Evolutionary conservation across 1,140 invertebrate species (phyloP), one percentile per base, ranked within the genome.

Genomic region (Zaprionus camerounensis): DNA sequence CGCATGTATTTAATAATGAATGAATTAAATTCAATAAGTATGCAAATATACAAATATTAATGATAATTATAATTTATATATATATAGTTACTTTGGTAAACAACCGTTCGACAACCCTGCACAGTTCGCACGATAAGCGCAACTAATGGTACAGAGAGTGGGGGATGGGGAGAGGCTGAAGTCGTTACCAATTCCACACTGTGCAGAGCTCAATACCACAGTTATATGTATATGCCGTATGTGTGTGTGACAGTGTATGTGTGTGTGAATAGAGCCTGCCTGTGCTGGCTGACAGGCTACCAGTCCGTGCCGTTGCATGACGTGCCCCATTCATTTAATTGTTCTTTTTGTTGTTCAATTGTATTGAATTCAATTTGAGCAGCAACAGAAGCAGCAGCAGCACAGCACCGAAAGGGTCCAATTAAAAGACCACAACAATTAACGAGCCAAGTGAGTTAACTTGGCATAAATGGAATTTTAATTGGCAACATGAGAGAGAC

Each of bases 381-480:
- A 72, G 78, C 41, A 44, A 7, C 26, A 28, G 26, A n/a, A n/a
- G n/a, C 26, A 28, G 26, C 41, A 44, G 41, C 41, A 46, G 41
- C 36, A 38, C 41, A 46, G 41, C 78, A 76, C 41, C 56, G 73
- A 90, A 92, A 87, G 91, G 91, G 85, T 90, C 86, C 91, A 92
- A 92, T 92, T 92, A 92, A 92, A 92, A 92, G 91, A 80, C 91
- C 91, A 92, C 91, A 91, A 91, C 91, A 92, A 92, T 92, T 92
- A 91, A 91, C 86, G 83, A 90, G 85, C 79, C 86, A 91, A 91
- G 90, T 91, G 90, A 91, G 90, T 91, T 91, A 92, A 91, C 91
- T 91, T 91, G 90, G 90, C 90, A 90, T 91, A 91, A 91, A 91
- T 91, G 90, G 90, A 92, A 92, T 91, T 92, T 92, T 92, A 92